Evolutionary conservation across 2,113 vertebrate genomes (phyloP).

Genomic region (Rynchops niger): DNA sequence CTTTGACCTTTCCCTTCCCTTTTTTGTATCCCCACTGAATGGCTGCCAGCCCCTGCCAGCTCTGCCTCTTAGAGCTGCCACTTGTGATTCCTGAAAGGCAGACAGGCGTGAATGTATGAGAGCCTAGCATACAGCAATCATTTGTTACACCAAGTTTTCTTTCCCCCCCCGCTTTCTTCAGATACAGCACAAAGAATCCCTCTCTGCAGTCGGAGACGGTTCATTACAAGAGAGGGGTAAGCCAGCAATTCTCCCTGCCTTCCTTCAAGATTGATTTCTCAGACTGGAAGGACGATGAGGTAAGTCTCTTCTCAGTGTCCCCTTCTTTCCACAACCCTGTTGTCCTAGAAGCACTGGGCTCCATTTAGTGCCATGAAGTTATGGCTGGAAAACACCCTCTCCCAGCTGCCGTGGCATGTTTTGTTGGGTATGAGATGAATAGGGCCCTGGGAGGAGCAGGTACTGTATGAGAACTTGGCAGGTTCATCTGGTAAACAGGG

Average conservation of each 20-base stretch:
- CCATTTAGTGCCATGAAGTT: not conserved
- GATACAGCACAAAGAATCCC: constrained; percentile 91
- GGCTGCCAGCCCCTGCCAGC: constrained; percentile 16
- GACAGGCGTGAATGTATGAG: not conserved
- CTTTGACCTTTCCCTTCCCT: constrained; percentile 4
- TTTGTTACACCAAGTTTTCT: not conserved
- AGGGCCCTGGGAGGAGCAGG: not conserved
- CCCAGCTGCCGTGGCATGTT: not conserved
- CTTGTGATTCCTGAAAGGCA: not conserved
- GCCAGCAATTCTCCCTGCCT: constrained; percentile 95
- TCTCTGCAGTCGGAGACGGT: constrained; percentile 89
- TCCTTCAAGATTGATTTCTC: constrained; percentile 96
- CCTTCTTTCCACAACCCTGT: not conserved
- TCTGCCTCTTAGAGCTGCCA: constrained; percentile 41
- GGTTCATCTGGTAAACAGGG: not conserved
- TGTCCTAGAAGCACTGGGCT: not conserved
- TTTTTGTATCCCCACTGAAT: not conserved
- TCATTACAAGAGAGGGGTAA: constrained; percentile 94
- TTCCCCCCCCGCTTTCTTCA: constrained; percentile 45
- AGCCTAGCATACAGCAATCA: not conserved
- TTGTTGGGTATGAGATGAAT: not conserved
- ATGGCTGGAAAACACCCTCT: not conserved
- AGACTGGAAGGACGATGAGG: constrained; percentile 97
- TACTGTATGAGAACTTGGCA: not conserved
- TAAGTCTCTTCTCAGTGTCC: constrained; percentile 59